phyloP scores from a whole-genome alignment of 2,888 invertebrate species.

The Oscheius sp. region DNA sequence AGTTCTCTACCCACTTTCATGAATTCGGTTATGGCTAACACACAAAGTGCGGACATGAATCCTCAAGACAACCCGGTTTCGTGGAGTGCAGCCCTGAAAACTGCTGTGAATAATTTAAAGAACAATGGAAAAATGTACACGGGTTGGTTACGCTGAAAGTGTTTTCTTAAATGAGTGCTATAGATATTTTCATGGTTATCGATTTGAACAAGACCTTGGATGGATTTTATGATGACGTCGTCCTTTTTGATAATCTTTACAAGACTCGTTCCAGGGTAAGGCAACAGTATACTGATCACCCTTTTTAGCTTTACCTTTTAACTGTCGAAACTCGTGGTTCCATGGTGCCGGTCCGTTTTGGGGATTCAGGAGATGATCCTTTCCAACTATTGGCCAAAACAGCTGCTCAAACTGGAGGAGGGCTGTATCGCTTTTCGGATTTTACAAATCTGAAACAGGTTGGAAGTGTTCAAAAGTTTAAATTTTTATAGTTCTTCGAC shows the following conservation, averaged over 20 bases:
- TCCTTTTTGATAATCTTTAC: background rate
- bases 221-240: background rate
- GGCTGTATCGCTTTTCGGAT: background rate
- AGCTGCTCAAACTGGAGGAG: conserved; percentile 25
- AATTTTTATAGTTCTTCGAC: conserved; percentile 21
- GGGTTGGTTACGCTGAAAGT: no score
- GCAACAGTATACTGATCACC: background rate
- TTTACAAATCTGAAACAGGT: conserved; percentile 12
- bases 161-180: background rate
- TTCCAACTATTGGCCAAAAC: background rate
- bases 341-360: background rate
- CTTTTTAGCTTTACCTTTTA: conserved; percentile 7
- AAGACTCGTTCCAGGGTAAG: conserved; percentile 14
- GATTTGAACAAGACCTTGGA: no score
- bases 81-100: no score
- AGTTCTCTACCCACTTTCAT: no score
- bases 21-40: no score
- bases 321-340: conserved; percentile 1
- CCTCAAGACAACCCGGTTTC: no score
- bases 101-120: no score
- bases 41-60: no score
- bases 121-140: no score
- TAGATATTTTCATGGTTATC: no score
- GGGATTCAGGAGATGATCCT: no score
- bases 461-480: no score